phyloP scores from a whole-genome alignment of 2,113 vertebrate genomes.

The Emydocephalus ijimae region DNA sequence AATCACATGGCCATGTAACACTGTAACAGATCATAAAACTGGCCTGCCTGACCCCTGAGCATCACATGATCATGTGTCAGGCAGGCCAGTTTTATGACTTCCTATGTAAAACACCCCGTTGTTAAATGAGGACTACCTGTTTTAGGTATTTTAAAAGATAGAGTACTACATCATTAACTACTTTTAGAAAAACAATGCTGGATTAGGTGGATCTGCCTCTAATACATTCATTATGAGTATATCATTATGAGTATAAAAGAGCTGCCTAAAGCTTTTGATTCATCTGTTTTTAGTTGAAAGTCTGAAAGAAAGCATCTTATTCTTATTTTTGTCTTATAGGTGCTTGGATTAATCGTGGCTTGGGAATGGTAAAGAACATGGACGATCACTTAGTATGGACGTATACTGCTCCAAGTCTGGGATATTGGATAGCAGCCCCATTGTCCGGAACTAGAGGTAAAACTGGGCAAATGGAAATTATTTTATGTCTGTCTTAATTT shows the following conservation, averaged over 20 bases:
- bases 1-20: not conserved
- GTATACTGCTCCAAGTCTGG: slow-evolving; percentile 85
- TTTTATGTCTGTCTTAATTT: not conserved
- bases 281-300: not conserved
- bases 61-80: not conserved
- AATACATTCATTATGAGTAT: not conserved
- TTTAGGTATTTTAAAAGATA: not conserved
- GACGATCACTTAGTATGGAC: slow-evolving; percentile 81
- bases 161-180: no score
- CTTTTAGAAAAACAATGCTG: not conserved
- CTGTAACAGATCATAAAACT: not conserved
- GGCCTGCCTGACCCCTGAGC: not conserved
- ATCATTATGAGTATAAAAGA: not conserved
- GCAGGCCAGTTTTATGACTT: not conserved
- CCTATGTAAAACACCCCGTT: not conserved
- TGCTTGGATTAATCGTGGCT: slow-evolving; percentile 85
- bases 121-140: not conserved
- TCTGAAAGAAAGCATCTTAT: not conserved
- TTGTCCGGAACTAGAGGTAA: slow-evolving; percentile 80
- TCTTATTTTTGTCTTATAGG: slow-evolving; percentile 65
- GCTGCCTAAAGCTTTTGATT: not conserved
- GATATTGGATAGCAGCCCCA: slow-evolving; percentile 90
- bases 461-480: not conserved
- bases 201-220: not conserved
- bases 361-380: slow-evolving; percentile 76